Percentiles rank a stretch among this genome's conserved stretches.
Evolutionary conservation across 2,113 vertebrate genomes (phyloP).

Genomic region (Lasiurus cinereus): DNA sequence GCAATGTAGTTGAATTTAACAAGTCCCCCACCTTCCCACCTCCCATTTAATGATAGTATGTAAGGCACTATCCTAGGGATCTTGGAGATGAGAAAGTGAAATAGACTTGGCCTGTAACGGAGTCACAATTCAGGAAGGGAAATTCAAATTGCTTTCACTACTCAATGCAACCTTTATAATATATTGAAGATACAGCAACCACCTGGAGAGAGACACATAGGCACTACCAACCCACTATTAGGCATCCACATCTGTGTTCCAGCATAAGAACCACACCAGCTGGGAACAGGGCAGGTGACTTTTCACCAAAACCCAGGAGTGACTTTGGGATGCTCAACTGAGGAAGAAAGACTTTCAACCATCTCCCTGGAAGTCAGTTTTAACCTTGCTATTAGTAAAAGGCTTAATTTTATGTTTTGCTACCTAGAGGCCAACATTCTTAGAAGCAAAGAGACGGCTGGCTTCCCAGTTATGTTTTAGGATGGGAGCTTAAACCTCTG

Average conservation of each 20-base stretch:
- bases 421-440: not conserved
- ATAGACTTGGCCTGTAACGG: not conserved
- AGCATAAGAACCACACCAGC: no score
- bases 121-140: not conserved
- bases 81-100: constrained; percentile 23
- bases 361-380: not conserved
- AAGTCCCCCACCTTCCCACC: not conserved
- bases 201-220: not conserved
- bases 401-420: not conserved
- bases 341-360: not conserved
- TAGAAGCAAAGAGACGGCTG: constrained; percentile 11
- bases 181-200: not conserved
- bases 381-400: not conserved
- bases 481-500: not conserved
- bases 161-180: not conserved
- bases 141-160: not conserved
- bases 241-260: not conserved
- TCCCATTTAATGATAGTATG: not conserved
- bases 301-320: not conserved
- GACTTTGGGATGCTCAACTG: not conserved
- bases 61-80: not conserved
- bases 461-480: not conserved
- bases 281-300: not conserved
- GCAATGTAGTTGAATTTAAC: constrained; percentile 13
- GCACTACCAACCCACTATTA: not conserved